Evolutionary conservation across 2,797 vertebrate species (phyloP).

Genomic region (Tadarida brasiliensis): DNA sequence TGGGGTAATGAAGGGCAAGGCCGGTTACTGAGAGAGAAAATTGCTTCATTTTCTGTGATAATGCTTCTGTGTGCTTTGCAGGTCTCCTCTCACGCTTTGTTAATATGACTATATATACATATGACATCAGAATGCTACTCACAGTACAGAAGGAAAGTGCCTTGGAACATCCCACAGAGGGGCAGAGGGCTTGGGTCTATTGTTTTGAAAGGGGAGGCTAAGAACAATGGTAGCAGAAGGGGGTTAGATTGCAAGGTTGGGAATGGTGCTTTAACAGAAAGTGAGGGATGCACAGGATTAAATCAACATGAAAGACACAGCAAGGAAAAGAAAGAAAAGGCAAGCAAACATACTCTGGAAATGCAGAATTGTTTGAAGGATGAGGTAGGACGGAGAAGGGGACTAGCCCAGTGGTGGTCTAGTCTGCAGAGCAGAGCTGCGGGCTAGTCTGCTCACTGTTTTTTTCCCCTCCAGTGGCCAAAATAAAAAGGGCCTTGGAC

Average conservation of each 20-base stretch:
- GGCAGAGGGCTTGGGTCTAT: constrained; percentile 86
- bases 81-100: constrained; percentile 69
- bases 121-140: constrained; percentile 78
- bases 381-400: background rate
- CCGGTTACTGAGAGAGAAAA: constrained; percentile 85
- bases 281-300: constrained; percentile 87
- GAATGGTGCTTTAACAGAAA: constrained; percentile 79
- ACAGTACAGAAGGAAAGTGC: constrained; percentile 93
- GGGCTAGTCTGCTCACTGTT: background rate
- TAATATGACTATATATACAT: constrained; percentile 77
- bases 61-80: background rate
- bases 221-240: constrained; percentile 98
- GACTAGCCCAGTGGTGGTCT: background rate
- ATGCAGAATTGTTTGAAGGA: background rate
- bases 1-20: constrained; percentile 82
- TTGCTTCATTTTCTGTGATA: constrained; percentile 80
- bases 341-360: constrained; percentile 94
- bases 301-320: constrained; percentile 88
- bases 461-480: background rate
- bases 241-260: constrained; percentile 82
- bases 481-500: constrained; percentile 70
- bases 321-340: constrained; percentile 81
- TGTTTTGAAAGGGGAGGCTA: constrained; percentile 92
- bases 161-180: constrained; percentile 94
- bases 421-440: background rate